Evolutionary conservation across 1,140 invertebrate species (phyloP), one percentile per base, ranked within the genome.

Genomic region (Vanessa tameamea): DNA sequence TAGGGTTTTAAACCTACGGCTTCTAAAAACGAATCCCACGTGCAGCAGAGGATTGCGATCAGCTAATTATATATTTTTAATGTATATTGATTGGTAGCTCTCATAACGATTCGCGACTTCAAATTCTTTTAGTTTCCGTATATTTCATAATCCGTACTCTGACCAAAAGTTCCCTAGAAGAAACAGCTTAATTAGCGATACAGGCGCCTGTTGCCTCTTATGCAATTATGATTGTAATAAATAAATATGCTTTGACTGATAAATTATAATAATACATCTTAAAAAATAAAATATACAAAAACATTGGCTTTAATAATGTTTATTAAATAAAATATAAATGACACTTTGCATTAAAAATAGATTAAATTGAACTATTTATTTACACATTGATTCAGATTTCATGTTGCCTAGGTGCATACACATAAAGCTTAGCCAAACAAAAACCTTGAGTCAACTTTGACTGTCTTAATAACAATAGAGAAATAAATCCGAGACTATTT

Each of bases 371-470:
- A 82, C 79, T 81, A 86, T 88, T 89, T 91, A 91, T 90, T 82
- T 89, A 91, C 89, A 91, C 88, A 89, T 86, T 84, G 88, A 70
- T 83, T 83, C 75, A 75, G 78, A 83, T 87, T 82, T 84, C 77
- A 82, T 83, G 78, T 82, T 90, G 89, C 89, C 88, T 90, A 91
- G 89, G 78, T 84, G 73, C 63, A 79, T 75, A 78, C 66, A 79
- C 57, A 78, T 83, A 76, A 87, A 88, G 85, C 80, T 83, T 85
- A 84, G 83, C 82, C 84, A 82, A 90, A 61, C 26, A 13, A 61
- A 20, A 61, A 6, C 13, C 23, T 57, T 37, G 43, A 71, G 20
- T 64, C 57, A 61, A 72, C 65, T 66, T 43, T 43, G 37, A 11
- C 8, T 3, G 37, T 43, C 37, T 43, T 43, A 43, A 9, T 31